Percentiles rank a stretch among this genome's conserved stretches.
phyloP scores from a whole-genome alignment of 2,888 invertebrate species.

The Koerneria pararmatus region DNA sequence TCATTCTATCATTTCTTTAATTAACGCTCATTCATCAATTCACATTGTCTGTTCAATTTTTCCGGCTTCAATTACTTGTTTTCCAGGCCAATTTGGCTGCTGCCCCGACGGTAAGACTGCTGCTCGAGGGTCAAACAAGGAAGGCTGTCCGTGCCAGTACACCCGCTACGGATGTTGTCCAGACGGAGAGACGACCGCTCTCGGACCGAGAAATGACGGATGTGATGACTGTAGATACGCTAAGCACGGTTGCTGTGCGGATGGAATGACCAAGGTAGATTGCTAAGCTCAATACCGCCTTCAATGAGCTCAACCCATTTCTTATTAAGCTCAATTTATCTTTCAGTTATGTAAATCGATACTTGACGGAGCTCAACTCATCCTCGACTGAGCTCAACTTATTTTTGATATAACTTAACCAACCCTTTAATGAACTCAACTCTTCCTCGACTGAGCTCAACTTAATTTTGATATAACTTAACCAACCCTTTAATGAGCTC shows the following conservation, averaged over 20 bases:
- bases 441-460: no score
- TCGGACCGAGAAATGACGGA: slow-evolving; percentile 73
- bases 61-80: background rate
- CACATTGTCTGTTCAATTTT: background rate
- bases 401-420: no score
- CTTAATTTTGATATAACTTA: no score
- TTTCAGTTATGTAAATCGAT: no score
- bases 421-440: no score
- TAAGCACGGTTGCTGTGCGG: slow-evolving; percentile 59
- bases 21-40: background rate
- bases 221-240: slow-evolving; percentile 65
- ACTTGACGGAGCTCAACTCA: no score
- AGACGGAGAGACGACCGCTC: slow-evolving; percentile 62
- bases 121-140: slow-evolving; percentile 77
- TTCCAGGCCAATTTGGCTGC: slow-evolving; percentile 72
- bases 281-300: no score
- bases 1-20: background rate
- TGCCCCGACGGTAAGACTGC: slow-evolving; percentile 79
- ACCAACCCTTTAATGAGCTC: no score
- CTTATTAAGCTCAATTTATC: no score
- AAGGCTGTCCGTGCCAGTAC: slow-evolving; percentile 67
- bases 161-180: slow-evolving; percentile 59
- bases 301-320: slow-evolving; percentile 23
- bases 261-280: slow-evolving; percentile 54
- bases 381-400: no score